A percentile compares a stretch with the other conserved stretches of the same genome.
These are phyloP conservation scores for Mesaphorura yosii DNA, from an alignment of 1,140 invertebrate species.

Conservation along the genomic window DNA sequence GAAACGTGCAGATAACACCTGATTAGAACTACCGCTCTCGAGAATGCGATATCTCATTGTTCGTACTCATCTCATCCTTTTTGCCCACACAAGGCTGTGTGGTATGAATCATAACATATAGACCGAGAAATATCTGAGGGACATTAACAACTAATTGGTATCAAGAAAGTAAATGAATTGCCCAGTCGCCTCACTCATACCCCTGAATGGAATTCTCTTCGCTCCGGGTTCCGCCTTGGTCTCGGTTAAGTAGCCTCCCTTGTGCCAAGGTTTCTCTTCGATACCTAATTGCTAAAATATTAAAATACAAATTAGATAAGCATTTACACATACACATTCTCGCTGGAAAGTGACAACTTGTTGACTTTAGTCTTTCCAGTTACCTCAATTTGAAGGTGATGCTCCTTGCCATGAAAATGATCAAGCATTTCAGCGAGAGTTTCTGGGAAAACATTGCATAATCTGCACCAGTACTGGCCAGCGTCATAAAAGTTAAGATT, in stretches of 20 bases:
- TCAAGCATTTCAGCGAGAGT: conserved; percentile 71
- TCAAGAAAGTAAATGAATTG: too few species aligned
- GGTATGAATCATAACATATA: too few species aligned
- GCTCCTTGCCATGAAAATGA: conserved; percentile 64
- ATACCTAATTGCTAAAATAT: conserved; percentile 26
- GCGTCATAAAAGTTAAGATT: conserved; percentile 76
- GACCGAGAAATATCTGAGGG: too few species aligned
- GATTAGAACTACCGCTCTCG: not conserved
- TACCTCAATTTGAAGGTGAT: conserved; percentile 51
- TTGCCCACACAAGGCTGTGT: too few species aligned
- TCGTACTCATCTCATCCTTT: not conserved
- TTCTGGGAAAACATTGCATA: conserved; percentile 70
- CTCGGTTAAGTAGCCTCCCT: conserved; percentile 9
- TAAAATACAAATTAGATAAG: conserved; percentile 5
- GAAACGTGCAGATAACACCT: conserved; percentile 14
- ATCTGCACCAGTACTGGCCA: conserved; percentile 74
- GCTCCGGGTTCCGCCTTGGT: conserved; percentile 16
- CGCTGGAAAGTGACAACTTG: too few species aligned
- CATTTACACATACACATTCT: not conserved
- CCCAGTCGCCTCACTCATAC: too few species aligned
- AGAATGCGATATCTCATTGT: not conserved
- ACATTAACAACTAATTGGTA: too few species aligned
- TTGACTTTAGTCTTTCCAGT: too few species aligned
- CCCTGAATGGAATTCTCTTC: conserved; percentile 27
- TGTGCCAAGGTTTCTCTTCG: conserved; percentile 28